Evolutionary conservation across 2,113 vertebrate species (phyloP).

Genomic region (Microtus montanus): DNA sequence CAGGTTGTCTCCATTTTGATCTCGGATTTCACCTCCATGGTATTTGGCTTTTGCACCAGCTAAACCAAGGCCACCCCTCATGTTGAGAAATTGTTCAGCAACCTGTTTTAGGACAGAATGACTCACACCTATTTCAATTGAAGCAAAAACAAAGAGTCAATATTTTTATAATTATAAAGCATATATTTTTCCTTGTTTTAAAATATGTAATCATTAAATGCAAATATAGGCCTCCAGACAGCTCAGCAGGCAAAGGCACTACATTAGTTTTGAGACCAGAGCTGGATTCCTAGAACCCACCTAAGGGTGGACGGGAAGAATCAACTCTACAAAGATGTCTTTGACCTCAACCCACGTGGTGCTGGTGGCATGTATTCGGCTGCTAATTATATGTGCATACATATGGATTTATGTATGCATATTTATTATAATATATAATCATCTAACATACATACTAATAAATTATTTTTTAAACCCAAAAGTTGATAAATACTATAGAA

Average conservation of each 20-base stretch:
- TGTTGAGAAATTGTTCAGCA: slow-evolving; percentile 96
- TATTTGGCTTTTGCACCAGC: slow-evolving; percentile 89
- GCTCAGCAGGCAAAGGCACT: not conserved
- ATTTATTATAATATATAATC: not conserved
- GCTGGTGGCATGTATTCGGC: not conserved
- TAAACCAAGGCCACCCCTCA: slow-evolving; percentile 92
- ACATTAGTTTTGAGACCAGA: not conserved
- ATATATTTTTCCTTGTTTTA: not conserved
- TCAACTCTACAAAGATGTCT: not conserved
- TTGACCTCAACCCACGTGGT: not conserved
- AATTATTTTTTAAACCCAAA: not conserved
- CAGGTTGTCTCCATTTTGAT: slow-evolving; percentile 85
- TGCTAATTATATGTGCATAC: not conserved
- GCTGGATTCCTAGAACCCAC: not conserved
- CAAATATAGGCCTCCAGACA: not conserved
- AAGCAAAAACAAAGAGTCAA: slow-evolving; percentile 48
- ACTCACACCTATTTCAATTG: slow-evolving; percentile 88
- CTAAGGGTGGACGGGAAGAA: not conserved
- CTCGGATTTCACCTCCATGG: slow-evolving; percentile 92
- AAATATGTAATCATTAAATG: not conserved
- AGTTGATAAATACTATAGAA: not conserved
- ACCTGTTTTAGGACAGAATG: slow-evolving; percentile 93
- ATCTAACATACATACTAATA: not conserved
- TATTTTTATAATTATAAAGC: slow-evolving; percentile 25
- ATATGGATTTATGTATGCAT: too few species aligned